Evolutionary conservation across 2,113 vertebrate genomes (phyloP), one percentile per base, ranked within the genome.

Genomic region (Origma solitaria): DNA sequence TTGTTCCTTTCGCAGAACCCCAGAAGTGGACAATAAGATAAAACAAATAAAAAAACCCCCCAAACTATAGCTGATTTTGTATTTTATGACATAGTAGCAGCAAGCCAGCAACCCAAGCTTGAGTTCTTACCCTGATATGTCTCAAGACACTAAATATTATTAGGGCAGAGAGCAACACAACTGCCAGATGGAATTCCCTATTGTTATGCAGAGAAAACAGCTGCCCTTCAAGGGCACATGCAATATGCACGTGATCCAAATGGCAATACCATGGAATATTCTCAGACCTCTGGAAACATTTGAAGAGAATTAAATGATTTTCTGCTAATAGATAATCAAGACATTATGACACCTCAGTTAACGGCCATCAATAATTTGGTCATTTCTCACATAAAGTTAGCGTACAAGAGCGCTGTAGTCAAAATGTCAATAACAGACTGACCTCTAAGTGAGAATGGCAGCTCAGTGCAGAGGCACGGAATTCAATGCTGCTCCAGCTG

Each of bases 391-490:
- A n/a, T n/a, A 31, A 72, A 60, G 19, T 15, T 25, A 4, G 5
- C 1, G 6, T 15, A 27, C 2, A 61, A n/a, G 31, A 72, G 31
- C 28, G 21, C 10, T 33, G 6, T 4, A 65, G 24, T 12, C 35
- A 37, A 51, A 50, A 25, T 1, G 7, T 3, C 25, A 45, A 11
- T 6, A 14, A 20, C 0, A 57, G 60, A 30, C 90, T 76, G 80
- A 97, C 97, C 88, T 88, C 33, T 15, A 92, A 73, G 33, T 7
- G 69, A 33, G 96, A 80, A 11, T 94, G 86, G 72, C 97, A 97
- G 86, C 97, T 97, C 45, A 95, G 54, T 11, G 94, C 92, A 64
- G 97, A 97, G 7, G 94, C 87, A 35, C 11, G 78, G 68, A 97
- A 35, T 17, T 94, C 91, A 1, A 96, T 40, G 21, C 47, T 92